Evolutionary conservation across 2,113 vertebrate species (phyloP), one percentile per base, ranked within the genome.

Genomic region (Tachuris rubrigastra): DNA sequence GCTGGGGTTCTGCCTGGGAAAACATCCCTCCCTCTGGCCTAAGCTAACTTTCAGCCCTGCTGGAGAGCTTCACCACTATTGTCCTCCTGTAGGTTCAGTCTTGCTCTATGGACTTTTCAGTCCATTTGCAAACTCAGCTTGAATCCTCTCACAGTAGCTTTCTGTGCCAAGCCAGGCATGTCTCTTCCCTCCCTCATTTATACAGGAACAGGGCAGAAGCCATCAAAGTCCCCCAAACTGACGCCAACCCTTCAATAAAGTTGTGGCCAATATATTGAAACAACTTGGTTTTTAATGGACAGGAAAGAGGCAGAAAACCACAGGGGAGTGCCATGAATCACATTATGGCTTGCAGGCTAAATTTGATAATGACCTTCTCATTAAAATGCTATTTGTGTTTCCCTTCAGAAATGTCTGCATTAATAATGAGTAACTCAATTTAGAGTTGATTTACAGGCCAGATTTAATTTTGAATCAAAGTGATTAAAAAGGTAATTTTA

Each of bases 51-150:
- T 37, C 37, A 41, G 17, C 22, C 62, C 42, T 68, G 33, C 58
- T 33, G 0, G 10, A 35, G 67, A 24, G 15, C 50, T 62, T 62
- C 10, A 2, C 23, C 6, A 4, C 52, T 55, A 0, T 10, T 1
- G 1, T 25, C 14, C 37, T 63, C 24, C 25, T 35, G 0, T 8
- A 42, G 53, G 21, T 71, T 80, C 76, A 7, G 24, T 28, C 75
- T 56, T 47, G 39, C 27, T 55, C 47, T 19, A 3, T 19, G 28
- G 35, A 20, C 30, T n/a, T 77, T 4, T 21, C 55, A 21, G 28
- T 44, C 27, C n/a, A 28, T 49, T 50, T 44, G 30, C 41, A 16
- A 19, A n/a, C 31, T 5, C 1, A 0, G 9, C 35, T 44, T 16
- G 7, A 63, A 27, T 42, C 74, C 44, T 22, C 52, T 35, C 37